Base-by-base conservation (phyloP, 2,797 vertebrate genomes). In the Anguilla pacifica region DNA sequence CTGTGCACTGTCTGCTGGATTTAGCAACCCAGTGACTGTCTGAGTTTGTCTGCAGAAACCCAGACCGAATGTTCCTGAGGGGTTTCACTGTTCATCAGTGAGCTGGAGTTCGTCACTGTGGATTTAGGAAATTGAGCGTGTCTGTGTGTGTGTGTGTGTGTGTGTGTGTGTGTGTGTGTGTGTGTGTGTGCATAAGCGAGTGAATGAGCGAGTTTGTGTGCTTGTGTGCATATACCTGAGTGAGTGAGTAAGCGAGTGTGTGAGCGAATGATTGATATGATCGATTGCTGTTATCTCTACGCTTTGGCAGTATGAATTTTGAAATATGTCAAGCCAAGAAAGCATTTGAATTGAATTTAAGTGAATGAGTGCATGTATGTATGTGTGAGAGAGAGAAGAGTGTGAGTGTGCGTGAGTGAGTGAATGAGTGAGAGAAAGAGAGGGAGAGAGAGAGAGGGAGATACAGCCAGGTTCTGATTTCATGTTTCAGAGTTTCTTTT, bases 171-270 rank as follows among this genome's bases (percentile, higher is more conserved):
- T n/a, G n/a, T 15, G 10, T 74, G 28, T 31, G 25, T 39, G 28
- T 28, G 28, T 31, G 85, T 87, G n/a, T 87, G n/a, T 82, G 74
- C 4, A 57, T 67, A 77, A 53, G 82, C 7, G 39, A 88, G 4
- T 1, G 9, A 25, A 22, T 17, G 57, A 17, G 10, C 2, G 39
- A 39, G 39, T 39, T 57, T 85, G 82, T 91, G 85, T 86, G 82
- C 84, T 74, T 88, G 85, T 86, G 85, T 86, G 79, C 49, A 39
- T 39, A 39, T 39, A 39, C 39, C 39, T 6, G 64, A 15, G 64
- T 31, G 70, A 19, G 49, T 35, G 28, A 53, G 51, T 57, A 19
- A 7, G 35, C 15, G 19, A 59, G 22, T 25, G 31, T 9, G 51
- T 57, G 70, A 17, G 77, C 59, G 86, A 46, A 55, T 31, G 55